Evolutionary conservation across 2,888 invertebrate species (phyloP).

Genomic region (Lycophotia porphyrea): DNA sequence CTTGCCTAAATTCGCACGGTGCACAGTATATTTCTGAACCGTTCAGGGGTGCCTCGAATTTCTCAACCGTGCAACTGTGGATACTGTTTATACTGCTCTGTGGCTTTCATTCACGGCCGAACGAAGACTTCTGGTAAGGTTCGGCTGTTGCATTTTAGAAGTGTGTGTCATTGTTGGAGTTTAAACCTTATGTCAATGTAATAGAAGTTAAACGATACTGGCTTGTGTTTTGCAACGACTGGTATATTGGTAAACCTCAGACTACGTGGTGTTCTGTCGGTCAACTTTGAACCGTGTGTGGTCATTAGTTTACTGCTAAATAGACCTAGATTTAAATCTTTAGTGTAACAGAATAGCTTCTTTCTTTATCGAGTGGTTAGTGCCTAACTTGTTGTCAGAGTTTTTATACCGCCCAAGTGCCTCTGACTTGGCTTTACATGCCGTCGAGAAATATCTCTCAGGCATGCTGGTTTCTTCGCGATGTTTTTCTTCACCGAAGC

Average conservation of each 20-base stretch:
- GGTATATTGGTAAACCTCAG: conserved; percentile 5
- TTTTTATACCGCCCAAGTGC: too few relatives aligned
- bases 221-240: background rate
- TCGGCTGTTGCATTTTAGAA: conserved; percentile 7
- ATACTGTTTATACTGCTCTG: conserved; percentile 32
- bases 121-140: conserved; percentile 15
- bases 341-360: background rate
- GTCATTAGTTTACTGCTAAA: conserved; percentile 24
- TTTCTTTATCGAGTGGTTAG: too few relatives aligned
- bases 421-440: too few relatives aligned
- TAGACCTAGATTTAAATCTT: background rate
- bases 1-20: background rate
- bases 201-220: background rate
- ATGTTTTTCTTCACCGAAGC: too few relatives aligned
- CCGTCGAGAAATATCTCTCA: too few relatives aligned
- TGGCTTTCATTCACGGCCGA: conserved; percentile 24
- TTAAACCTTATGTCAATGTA: conserved; percentile 12
- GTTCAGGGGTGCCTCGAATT: conserved; percentile 1
- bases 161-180: background rate
- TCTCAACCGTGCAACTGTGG: conserved; percentile 17
- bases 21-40: background rate
- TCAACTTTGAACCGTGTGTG: conserved; percentile 4
- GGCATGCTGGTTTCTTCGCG: too few relatives aligned
- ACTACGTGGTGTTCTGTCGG: background rate
- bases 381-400: too few relatives aligned